Conservation (phyloP, 2,888 invertebrate genomes). For the Melanchra persicariae region DNA sequence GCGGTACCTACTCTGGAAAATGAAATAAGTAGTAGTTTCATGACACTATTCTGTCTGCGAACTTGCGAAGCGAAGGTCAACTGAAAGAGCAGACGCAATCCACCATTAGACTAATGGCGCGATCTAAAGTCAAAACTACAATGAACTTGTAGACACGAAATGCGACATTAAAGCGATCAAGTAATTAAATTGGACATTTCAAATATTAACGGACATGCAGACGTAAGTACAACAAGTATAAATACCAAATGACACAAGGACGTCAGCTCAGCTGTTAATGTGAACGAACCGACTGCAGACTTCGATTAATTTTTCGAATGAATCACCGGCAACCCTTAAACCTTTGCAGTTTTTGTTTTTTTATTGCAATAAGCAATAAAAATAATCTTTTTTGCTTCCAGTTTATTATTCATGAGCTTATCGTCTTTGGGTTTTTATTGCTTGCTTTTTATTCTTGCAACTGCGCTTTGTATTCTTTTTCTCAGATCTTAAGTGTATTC, state of each 20-base stretch:
- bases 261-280: slow-evolving; percentile 70
- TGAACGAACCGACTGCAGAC: slow-evolving; percentile 70
- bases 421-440: slow-evolving; percentile 4
- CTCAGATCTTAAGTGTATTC: background rate
- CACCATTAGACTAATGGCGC: slow-evolving; percentile 16
- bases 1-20: background rate
- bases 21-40: slow-evolving; percentile 3
- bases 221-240: slow-evolving; percentile 24
- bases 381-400: slow-evolving; percentile 4
- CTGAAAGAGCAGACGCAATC: background rate
- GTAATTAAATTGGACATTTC: slow-evolving; percentile 9
- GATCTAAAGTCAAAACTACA: too few relatives aligned
- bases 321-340: slow-evolving; percentile 66
- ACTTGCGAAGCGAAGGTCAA: background rate
- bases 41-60: slow-evolving; percentile 4
- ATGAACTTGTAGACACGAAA: slow-evolving; percentile 1
- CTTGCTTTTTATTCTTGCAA: background rate
- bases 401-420: slow-evolving; percentile 22
- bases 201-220: slow-evolving; percentile 25
- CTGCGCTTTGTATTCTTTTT: background rate
- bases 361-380: slow-evolving; percentile 7
- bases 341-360: slow-evolving; percentile 43
- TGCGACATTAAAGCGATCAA: background rate
- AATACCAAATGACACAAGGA: slow-evolving; percentile 68
- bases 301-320: slow-evolving; percentile 63